phyloP scores from a whole-genome alignment of 2,797 vertebrate species.

The Melanitta fusca region DNA sequence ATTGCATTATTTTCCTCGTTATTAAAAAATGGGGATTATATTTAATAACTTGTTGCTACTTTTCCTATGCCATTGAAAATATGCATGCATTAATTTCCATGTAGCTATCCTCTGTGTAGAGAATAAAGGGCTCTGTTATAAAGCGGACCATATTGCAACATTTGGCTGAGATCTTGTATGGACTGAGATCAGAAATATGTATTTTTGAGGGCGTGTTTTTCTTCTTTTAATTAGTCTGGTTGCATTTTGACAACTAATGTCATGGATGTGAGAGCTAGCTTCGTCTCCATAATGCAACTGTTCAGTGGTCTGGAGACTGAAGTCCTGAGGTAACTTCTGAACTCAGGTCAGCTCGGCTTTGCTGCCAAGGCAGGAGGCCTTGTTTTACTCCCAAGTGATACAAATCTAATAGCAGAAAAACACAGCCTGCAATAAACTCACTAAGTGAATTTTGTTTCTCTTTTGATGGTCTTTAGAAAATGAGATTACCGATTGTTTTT shows the following conservation, averaged over 20 bases:
- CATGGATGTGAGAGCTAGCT: background rate
- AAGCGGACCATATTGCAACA: background rate
- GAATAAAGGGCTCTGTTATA: background rate
- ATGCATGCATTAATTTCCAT: background rate
- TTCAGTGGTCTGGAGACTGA: background rate
- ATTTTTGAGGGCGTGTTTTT: background rate
- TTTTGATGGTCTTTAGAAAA: conserved; percentile 43
- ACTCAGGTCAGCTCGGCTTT: conserved; percentile 4
- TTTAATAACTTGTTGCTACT: background rate
- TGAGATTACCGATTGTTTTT: conserved; percentile 13
- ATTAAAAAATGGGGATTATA: background rate
- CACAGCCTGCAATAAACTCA: background rate
- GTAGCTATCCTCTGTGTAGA: background rate
- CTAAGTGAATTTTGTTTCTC: conserved; percentile 23
- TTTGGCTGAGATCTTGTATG: background rate
- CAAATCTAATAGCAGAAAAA: conserved; percentile 26
- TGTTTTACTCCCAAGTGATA: background rate
- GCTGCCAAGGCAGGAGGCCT: conserved; percentile 1
- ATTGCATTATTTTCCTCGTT: background rate
- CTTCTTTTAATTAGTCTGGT: background rate
- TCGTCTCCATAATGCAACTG: background rate
- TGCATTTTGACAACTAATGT: background rate
- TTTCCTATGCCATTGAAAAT: background rate
- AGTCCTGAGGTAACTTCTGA: conserved; percentile 30
- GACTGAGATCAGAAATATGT: background rate